Evolutionary conservation across 2,888 invertebrate genomes (phyloP).

Genomic region (Troides oblongomaculatus): DNA sequence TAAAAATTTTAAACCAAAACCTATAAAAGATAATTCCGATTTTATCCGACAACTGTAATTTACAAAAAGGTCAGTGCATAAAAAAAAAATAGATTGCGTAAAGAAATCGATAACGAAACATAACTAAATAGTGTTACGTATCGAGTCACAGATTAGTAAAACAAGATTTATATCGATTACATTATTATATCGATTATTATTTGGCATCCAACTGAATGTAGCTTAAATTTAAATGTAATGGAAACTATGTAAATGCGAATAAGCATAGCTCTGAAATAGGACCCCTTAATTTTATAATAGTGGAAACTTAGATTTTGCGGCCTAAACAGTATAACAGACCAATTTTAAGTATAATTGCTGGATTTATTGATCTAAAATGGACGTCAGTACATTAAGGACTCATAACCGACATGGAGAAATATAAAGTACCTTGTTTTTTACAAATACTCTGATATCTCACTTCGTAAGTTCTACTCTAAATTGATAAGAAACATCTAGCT

Average conservation of each 20-base stretch:
- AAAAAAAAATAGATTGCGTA: conserved; percentile 53
- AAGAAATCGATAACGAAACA: conserved; percentile 53
- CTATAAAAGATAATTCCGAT: conserved; percentile 64
- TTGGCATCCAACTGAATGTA: conserved; percentile 75
- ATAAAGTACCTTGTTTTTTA: not conserved
- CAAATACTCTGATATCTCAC: not conserved
- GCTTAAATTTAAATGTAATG: conserved; percentile 59
- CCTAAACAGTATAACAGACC: not conserved
- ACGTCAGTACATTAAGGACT: conserved; percentile 1
- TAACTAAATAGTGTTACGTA: conserved; percentile 43
- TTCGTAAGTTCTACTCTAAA: not conserved
- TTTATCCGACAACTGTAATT: conserved; percentile 51
- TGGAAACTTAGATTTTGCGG: not conserved
- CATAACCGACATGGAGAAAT: not conserved
- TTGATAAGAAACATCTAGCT: not conserved
- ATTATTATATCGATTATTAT: conserved; percentile 43
- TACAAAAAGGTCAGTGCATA: conserved; percentile 59
- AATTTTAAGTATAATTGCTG: not conserved
- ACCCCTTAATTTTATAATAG: conserved; percentile 11
- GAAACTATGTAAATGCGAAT: conserved; percentile 62
- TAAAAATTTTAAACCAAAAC: conserved; percentile 67
- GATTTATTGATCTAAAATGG: not conserved
- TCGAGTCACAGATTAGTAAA: conserved; percentile 50
- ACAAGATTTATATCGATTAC: conserved; percentile 35
- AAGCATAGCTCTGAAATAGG: conserved; percentile 52